Evolutionary conservation across 2,797 vertebrate genomes (phyloP), one percentile per base, ranked within the genome.

Genomic region (Clarias platycephalus): DNA sequence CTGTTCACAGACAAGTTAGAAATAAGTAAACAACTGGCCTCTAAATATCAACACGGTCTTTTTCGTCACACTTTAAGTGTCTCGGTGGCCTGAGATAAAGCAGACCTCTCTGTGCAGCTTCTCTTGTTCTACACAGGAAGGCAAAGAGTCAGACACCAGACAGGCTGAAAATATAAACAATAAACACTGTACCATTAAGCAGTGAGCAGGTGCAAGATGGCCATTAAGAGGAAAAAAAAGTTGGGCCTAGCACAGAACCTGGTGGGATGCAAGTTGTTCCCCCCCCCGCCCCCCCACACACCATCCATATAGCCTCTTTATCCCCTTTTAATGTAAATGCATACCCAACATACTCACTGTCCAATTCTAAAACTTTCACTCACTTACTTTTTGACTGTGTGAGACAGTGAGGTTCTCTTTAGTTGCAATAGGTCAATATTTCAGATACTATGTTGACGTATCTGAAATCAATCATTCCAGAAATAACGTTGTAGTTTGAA

Each of bases 1-100:
- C 63, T 13, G 58, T 66, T 86, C 26, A 80, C 31, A 53, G 63
- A 83, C 49, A 82, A 40, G 74, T 80, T 44, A 86, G n/a, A 81
- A 80, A 82, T 70, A 78, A 70, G 85, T 86, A 86, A 83, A 86
- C 72, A 70, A 77, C 37, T 49, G 6, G 66, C 74, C 64, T 82
- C 58, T 82, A 58, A 34, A 82, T 15, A 77, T 85, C 80, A 72
- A 28, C 53, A 8, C 44, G 84, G 72, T 20, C 70, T 63, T 63
- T n/a, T 55, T 66, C 20, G 67, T 75, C 62, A 80, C 40, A 64
- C 26, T 74, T 18, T 0, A 64, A n/a, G 55, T 57, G 26, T 60
- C 62, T 60, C 28, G 66, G 53, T 79, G 18, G 72, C 67, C 76
- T 77, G 64, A 83, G 49, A 63, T 63, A 31, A 75, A 24, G 13